A percentile compares a stretch with the other conserved stretches of the same genome.
phyloP scores from a whole-genome alignment of 2,113 vertebrate genomes.

The Calyptommatus sinebrachiatus region DNA sequence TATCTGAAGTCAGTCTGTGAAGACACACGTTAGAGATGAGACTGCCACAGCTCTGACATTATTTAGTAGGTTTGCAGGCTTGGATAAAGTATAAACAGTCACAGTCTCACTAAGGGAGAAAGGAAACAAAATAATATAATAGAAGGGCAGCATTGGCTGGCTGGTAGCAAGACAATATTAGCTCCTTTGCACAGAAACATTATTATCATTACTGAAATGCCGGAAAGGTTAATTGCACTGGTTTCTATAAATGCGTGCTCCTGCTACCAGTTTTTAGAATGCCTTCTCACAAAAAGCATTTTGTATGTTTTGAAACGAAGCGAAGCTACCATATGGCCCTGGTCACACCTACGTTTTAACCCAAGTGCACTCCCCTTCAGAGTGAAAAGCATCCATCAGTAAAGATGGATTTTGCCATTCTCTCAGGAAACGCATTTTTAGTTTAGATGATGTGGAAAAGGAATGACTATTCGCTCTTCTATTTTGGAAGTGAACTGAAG shows the following conservation, averaged over 20 bases:
- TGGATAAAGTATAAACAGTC: conserved; percentile 37
- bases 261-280: background rate
- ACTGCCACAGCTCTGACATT: conserved; percentile 50
- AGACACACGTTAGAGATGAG: conserved; percentile 59
- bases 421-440: no score
- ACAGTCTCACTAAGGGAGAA: conserved; percentile 39
- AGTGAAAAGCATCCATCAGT: no score
- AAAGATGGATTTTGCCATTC: no score
- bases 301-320: background rate
- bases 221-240: background rate
- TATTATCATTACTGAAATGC: background rate
- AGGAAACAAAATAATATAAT: conserved; percentile 35
- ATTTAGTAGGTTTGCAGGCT: conserved; percentile 57
- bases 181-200: conserved; percentile 1
- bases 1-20: conserved; percentile 59
- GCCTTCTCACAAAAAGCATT: background rate
- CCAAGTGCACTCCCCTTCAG: no score
- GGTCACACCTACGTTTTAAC: no score
- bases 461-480: no score
- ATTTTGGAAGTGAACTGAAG: no score
- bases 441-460: no score
- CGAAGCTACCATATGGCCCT: background rate
- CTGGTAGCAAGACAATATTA: background rate
- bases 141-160: conserved; percentile 36
- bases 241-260: background rate